phyloP scores from a whole-genome alignment of 2,888 invertebrate species.

The Caenorhabditis macrosperma region DNA sequence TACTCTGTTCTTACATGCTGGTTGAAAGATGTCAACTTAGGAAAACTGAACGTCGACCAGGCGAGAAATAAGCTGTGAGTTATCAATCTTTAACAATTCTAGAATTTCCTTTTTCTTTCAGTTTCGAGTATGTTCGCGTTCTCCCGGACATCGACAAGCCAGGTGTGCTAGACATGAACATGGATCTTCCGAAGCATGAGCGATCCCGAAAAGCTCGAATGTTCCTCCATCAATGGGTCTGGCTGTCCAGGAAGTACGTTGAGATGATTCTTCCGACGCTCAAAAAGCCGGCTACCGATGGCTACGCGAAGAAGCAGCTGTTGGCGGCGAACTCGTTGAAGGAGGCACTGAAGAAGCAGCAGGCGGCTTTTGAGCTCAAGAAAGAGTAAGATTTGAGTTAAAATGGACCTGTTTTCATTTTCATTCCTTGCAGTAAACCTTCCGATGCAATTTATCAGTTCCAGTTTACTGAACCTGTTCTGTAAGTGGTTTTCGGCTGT shows the following conservation, averaged over 20 bases:
- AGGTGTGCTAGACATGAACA: neutral
- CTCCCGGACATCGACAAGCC: slow-evolving; percentile 10
- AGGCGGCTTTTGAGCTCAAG: neutral
- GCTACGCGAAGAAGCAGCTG: slow-evolving; percentile 22
- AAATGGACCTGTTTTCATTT: neutral
- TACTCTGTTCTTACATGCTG: neutral
- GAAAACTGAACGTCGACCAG: slow-evolving; percentile 4
- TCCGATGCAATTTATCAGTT: slow-evolving; percentile 23
- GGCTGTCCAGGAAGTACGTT: slow-evolving; percentile 17
- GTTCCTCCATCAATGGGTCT: slow-evolving; percentile 43
- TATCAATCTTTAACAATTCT: neutral
- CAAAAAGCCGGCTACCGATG: neutral
- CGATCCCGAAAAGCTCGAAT: slow-evolving; percentile 31
- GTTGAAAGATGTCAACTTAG: slow-evolving; percentile 22
- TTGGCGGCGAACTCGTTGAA: slow-evolving; percentile 15
- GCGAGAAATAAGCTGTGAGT: slow-evolving; percentile 29
- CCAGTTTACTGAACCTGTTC: slow-evolving; percentile 39
- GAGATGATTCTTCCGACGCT: slow-evolving; percentile 9
- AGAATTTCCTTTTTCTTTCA: neutral
- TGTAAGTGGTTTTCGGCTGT: slow-evolving; percentile 4
- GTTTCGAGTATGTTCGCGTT: neutral
- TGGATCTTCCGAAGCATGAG: slow-evolving; percentile 41
- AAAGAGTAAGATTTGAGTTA: slow-evolving; percentile 21
- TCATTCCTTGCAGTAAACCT: neutral
- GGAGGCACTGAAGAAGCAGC: slow-evolving; percentile 23